A percentile compares a stretch with the other conserved stretches of the same genome.
These are phyloP conservation scores for Limonius californicus DNA, from an alignment of 1,140 invertebrate species.

Conservation along the genomic window DNA sequence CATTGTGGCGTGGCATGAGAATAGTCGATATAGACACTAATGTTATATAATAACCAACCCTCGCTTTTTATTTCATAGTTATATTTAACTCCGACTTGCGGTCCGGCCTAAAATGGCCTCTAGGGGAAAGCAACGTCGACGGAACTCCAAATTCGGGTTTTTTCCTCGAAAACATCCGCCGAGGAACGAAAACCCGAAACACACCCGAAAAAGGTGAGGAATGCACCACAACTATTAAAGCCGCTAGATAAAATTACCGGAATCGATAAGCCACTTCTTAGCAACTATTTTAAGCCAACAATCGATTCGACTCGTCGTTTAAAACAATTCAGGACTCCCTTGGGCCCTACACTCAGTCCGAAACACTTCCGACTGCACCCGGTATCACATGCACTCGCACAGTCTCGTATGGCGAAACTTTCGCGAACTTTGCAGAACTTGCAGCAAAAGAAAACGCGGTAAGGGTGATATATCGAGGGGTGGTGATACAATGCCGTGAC, in stretches of 20 bases:
- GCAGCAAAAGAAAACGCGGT: not conserved
- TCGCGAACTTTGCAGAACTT: slow-evolving; percentile 6
- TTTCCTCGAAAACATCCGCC: too few species aligned
- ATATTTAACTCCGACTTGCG: too few species aligned
- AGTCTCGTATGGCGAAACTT: not conserved
- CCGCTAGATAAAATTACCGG: slow-evolving; percentile 6
- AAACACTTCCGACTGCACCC: slow-evolving; percentile 6
- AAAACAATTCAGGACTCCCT: not conserved
- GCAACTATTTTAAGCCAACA: slow-evolving; percentile 6
- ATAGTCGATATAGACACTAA: too few species aligned
- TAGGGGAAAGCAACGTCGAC: too few species aligned
- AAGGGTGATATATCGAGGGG: slow-evolving; percentile 7
- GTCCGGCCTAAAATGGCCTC: too few species aligned
- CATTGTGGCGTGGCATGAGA: too few species aligned
- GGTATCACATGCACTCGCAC: slow-evolving; percentile 3
- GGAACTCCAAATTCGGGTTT: too few species aligned
- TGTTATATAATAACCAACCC: too few species aligned
- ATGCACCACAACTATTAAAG: slow-evolving; percentile 4
- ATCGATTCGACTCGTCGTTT: not conserved
- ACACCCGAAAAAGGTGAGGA: not conserved
- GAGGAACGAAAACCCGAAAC: too few species aligned
- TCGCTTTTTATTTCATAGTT: too few species aligned
- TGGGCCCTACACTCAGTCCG: not conserved
- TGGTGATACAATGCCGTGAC: slow-evolving; percentile 5
- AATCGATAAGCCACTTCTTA: slow-evolving; percentile 5